These are phyloP conservation scores for Ectropis crepuscularia DNA, from an alignment of 2,888 invertebrate genomes.

Conservation along the genomic window DNA sequence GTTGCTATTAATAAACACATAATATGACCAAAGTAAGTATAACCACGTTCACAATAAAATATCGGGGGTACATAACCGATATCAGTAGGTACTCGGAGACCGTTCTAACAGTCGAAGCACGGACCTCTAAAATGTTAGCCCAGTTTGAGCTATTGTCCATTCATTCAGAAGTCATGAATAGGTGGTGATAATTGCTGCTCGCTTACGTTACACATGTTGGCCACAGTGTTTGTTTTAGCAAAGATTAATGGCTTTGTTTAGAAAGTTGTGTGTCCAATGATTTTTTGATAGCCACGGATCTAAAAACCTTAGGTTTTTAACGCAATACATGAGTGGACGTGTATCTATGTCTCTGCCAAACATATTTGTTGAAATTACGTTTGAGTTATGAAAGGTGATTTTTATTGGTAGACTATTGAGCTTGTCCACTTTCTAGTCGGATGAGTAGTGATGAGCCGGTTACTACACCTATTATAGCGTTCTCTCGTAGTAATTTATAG, in stretches of 20 bases:
- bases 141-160: slow-evolving; percentile 40
- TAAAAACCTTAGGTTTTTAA: slow-evolving; percentile 11
- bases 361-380: slow-evolving; percentile 4
- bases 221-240: slow-evolving; percentile 38
- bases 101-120: no score
- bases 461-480: not conserved
- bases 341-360: slow-evolving; percentile 4
- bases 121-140: slow-evolving; percentile 17
- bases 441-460: slow-evolving; percentile 18
- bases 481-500: slow-evolving; percentile 13
- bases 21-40: no score
- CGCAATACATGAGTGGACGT: slow-evolving; percentile 1
- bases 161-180: slow-evolving; percentile 45
- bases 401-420: slow-evolving; percentile 10
- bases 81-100: no score
- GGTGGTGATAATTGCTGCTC: slow-evolving; percentile 34
- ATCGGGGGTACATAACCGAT: no score
- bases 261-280: slow-evolving; percentile 32
- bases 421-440: slow-evolving; percentile 14
- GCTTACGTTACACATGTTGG: slow-evolving; percentile 34
- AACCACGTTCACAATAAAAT: no score
- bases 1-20: no score
- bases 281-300: slow-evolving; percentile 19
- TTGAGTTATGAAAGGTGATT: slow-evolving; percentile 19
- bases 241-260: slow-evolving; percentile 37